Base-by-base conservation (phyloP, 30 jellyfish, hydroid and myxozoan genomes). In the Sanderia malayensis region DNA sequence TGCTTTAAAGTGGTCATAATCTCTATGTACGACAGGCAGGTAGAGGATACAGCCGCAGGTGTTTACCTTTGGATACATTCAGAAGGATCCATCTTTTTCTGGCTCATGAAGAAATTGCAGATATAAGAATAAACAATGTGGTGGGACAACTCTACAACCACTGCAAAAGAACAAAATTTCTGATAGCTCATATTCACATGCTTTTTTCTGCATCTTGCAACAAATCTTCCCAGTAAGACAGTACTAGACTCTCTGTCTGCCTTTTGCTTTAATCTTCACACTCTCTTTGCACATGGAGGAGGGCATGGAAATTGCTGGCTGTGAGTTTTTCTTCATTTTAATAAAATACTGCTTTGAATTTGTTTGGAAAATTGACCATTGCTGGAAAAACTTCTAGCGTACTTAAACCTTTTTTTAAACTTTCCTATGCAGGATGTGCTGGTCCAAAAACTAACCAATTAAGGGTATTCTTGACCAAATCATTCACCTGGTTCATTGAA, bases 91-190 rank as follows among this genome's bases (percentile, higher is more conserved):
- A 70, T 70, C 19, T 2, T 44, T 46, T 49, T 70, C 82, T 70
- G 82, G 82, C 82, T 70, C 69, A 70, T 70, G 70, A 70, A 70
- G 82, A 46, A 70, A 70, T 71, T 70, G 49, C 70, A 70, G 82
- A 46, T 44, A 70, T 47, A 70, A 30, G 44, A 71, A 70, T 49
- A 70, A 70, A 2, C 82, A 70, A 70, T 70, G 82, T 70, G 82
- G 82, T 8, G 82, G 82, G 1, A 70, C 25, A 70, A 27, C 72
- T 37, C 45, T 70, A 49, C 82, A 70, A 24, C 70, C 82, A 70
- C 70, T 70, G 32, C 82, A 70, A 26, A 70, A 70, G 82, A 70
- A 70, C 44, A 70, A 30, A 71, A 70, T 37, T 70, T 67, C 70
- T 68, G 81, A 68, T 44, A 68, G 67, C 81, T 68, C 37, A 44